Evolutionary conservation across 2,797 vertebrate genomes (phyloP).

Genomic region (Acanthopagrus latus): DNA sequence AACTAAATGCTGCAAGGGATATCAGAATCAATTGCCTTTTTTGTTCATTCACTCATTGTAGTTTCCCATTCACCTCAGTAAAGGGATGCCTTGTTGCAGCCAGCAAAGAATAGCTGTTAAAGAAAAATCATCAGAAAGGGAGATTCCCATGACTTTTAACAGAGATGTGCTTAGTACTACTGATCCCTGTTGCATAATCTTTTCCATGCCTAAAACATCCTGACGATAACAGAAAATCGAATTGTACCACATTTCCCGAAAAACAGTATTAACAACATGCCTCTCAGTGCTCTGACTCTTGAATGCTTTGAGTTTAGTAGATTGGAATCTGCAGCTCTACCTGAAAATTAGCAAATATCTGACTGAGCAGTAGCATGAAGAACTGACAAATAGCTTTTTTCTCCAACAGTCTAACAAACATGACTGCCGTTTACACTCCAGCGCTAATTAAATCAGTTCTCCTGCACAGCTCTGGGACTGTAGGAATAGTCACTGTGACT

Average conservation of each 20-base stretch:
- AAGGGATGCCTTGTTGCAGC: not conserved
- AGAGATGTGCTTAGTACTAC: not conserved
- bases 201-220: not conserved
- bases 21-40: not conserved
- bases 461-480: not conserved
- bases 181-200: not conserved
- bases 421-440: not conserved
- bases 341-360: not conserved
- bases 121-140: not conserved
- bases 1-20: not conserved
- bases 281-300: too few species aligned
- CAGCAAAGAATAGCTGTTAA: not conserved
- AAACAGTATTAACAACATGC: too few species aligned
- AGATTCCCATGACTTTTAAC: not conserved
- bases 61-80: not conserved
- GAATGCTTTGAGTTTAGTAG: too few species aligned
- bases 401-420: not conserved
- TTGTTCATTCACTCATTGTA: not conserved
- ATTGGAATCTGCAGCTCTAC: too few species aligned
- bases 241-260: too few species aligned
- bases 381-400: too few species aligned
- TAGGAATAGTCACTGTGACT: not conserved
- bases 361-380: too few species aligned
- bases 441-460: not conserved
- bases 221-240: not conserved